A percentile compares a stretch with the other conserved stretches of the same genome.
phyloP scores from a whole-genome alignment of 2,797 vertebrate species.

The Cheirogaleus major region DNA sequence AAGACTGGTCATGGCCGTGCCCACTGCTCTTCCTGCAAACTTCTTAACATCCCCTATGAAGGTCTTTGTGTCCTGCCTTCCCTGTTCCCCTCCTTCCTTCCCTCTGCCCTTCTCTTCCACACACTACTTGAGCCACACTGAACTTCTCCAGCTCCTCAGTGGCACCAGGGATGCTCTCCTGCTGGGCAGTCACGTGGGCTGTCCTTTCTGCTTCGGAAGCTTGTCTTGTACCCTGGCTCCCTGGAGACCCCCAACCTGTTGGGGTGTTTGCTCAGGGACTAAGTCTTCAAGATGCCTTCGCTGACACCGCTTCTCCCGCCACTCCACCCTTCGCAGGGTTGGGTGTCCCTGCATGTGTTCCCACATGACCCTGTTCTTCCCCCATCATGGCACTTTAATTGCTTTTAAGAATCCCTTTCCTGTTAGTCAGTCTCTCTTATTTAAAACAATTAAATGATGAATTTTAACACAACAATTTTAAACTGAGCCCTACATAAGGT shows the following conservation, averaged over 20 bases:
- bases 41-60: neutral
- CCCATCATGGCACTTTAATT: neutral
- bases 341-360: neutral
- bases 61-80: neutral
- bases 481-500: neutral
- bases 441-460: neutral
- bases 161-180: neutral
- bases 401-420: neutral
- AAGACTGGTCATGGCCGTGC: neutral
- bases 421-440: neutral
- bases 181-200: neutral
- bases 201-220: neutral
- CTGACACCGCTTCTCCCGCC: rapidly evolving
- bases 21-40: neutral
- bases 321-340: rapidly evolving
- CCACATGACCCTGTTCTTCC: neutral
- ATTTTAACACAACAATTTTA: neutral
- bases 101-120: neutral
- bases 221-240: neutral
- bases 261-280: neutral
- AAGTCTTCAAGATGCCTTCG: neutral
- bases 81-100: too few species aligned
- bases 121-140: neutral
- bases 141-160: neutral
- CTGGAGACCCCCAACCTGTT: neutral